phyloP scores from a whole-genome alignment of 2,797 vertebrate species.

The Mionectes olivaceus region DNA sequence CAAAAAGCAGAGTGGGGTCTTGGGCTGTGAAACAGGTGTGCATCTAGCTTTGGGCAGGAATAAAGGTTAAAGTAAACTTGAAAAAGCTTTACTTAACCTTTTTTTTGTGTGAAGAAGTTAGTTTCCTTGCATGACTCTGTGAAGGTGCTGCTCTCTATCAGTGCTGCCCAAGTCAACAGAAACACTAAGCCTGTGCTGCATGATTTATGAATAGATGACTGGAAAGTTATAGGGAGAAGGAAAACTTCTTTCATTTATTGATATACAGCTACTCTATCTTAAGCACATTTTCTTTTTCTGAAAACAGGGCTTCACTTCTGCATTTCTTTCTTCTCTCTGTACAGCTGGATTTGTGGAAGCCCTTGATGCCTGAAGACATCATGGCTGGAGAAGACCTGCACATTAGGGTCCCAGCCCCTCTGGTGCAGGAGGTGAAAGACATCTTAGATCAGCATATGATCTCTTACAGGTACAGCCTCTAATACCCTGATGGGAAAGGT shows the following conservation, averaged over 20 bases:
- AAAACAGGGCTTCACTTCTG: neutral
- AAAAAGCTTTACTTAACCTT: neutral
- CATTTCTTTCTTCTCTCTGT: conserved; percentile 31
- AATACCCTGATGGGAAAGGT: neutral
- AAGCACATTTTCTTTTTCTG: neutral
- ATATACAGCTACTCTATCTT: neutral
- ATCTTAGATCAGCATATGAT: conserved; percentile 29
- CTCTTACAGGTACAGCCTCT: conserved; percentile 37
- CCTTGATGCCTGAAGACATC: conserved; percentile 38
- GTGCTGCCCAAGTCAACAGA: neutral
- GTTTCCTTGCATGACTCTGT: neutral
- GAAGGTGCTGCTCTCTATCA: neutral
- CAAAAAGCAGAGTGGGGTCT: neutral
- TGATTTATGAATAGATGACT: neutral
- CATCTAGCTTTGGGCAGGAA: neutral
- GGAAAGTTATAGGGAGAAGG: neutral
- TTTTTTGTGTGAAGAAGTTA: neutral
- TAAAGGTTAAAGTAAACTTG: neutral
- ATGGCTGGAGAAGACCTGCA: neutral
- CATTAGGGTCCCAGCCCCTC: conserved; percentile 7
- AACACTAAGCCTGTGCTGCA: neutral
- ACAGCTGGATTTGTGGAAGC: conserved; percentile 53
- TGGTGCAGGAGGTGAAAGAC: conserved; percentile 41
- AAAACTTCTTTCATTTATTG: neutral
- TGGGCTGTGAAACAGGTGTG: neutral